phyloP scores from a whole-genome alignment of 2,113 vertebrate species.

The Nycticorax nycticorax region DNA sequence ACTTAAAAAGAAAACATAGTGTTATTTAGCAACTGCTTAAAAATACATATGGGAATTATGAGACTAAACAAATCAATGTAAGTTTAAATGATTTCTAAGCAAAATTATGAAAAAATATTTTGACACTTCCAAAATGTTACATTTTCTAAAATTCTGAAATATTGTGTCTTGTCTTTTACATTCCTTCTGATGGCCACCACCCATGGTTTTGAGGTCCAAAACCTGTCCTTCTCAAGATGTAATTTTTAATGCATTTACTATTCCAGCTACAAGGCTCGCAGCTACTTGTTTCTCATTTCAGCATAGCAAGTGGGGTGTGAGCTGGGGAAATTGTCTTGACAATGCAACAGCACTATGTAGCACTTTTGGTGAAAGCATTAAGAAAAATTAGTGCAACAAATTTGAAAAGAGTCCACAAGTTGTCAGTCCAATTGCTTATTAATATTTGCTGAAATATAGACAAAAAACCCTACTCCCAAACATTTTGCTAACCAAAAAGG shows the following conservation, averaged over 20 bases:
- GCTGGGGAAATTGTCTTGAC: not conserved
- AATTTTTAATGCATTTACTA: not conserved
- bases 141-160: not conserved
- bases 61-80: not conserved
- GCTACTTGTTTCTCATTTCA: not conserved
- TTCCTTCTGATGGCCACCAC: not conserved
- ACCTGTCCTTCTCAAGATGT: not conserved
- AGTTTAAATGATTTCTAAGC: not conserved
- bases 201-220: not conserved
- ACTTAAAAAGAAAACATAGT: not conserved
- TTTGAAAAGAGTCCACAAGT: not conserved
- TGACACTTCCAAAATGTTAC: not conserved
- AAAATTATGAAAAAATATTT: not conserved
- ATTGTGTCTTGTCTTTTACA: not conserved
- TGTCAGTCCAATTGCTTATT: not conserved
- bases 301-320: not conserved
- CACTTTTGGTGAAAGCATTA: not conserved
- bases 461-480: not conserved
- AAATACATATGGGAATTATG: not conserved
- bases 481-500: not conserved
- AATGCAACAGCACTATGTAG: not conserved
- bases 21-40: not conserved
- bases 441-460: not conserved
- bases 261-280: not conserved
- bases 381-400: not conserved